Conservation (phyloP, 2,888 invertebrate species). For the Spatulosminthurus flaviceps region DNA sequence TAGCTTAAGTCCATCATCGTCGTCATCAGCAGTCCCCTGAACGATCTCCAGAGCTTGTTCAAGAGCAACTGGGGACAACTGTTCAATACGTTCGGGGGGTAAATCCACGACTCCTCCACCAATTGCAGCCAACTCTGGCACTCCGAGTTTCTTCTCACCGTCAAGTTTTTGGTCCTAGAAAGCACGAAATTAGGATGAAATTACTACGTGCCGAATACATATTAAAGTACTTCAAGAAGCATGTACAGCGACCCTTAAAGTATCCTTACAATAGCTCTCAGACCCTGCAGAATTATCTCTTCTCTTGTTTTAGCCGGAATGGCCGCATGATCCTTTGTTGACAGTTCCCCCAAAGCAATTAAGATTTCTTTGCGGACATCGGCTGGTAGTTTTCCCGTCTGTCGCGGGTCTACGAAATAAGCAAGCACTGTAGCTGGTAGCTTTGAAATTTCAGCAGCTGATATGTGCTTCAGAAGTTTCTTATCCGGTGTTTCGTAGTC, state of each 20-base stretch:
- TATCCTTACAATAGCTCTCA: conserved; percentile 54
- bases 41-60: conserved; percentile 59
- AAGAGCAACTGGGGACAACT: conserved; percentile 57
- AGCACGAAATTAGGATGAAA: conserved; percentile 3
- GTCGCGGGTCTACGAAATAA: conserved; percentile 59
- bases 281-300: conserved; percentile 60
- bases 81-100: conserved; percentile 53
- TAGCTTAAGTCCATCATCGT: conserved; percentile 59
- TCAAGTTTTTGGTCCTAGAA: conserved; percentile 44
- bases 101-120: conserved; percentile 58
- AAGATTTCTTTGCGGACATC: conserved; percentile 60
- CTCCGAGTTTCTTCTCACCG: conserved; percentile 52
- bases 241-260: background rate
- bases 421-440: conserved; percentile 60
- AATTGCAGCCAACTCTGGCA: conserved; percentile 59
- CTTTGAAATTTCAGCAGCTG: conserved; percentile 60
- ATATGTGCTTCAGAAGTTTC: conserved; percentile 58
- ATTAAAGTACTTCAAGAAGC: background rate
- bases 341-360: conserved; percentile 62
- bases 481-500: conserved; percentile 59
- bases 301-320: conserved; percentile 60
- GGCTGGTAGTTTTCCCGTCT: conserved; percentile 57
- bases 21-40: conserved; percentile 60
- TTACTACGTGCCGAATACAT: background rate
- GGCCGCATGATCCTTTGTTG: conserved; percentile 59